Percentiles rank a stretch among this genome's conserved stretches.
These are phyloP conservation scores for Scolanthus callimorphus DNA, from an alignment of 92 coral and sea anemone genomes.

Conservation along the genomic window DNA sequence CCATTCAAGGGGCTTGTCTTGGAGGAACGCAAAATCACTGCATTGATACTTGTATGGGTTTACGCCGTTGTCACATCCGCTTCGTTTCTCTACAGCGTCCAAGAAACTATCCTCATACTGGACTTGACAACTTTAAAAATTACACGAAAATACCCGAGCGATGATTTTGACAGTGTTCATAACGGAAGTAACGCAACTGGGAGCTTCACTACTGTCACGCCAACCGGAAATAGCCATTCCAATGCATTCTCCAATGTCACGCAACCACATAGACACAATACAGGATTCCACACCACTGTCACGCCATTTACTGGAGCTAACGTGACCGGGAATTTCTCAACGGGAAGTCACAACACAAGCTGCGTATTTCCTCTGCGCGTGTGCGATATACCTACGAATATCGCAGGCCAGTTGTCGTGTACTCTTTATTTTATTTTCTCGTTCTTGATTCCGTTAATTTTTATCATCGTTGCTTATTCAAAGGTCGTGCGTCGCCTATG, in stretches of 20 bases:
- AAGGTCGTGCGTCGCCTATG: conserved; percentile 27
- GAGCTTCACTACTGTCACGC: background rate
- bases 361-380: conserved; percentile 24
- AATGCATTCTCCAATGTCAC: background rate
- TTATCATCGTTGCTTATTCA: conserved; percentile 21
- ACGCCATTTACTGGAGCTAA: conserved; percentile 9
- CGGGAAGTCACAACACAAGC: background rate
- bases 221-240: background rate
- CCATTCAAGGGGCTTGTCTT: conserved; percentile 17
- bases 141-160: background rate
- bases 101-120: conserved; percentile 7
- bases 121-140: conserved; percentile 3
- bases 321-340: conserved; percentile 13
- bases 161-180: background rate
- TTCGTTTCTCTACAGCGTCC: conserved; percentile 34
- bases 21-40: conserved; percentile 12
- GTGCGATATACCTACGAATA: conserved; percentile 25
- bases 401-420: conserved; percentile 20
- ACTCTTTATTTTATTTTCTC: conserved; percentile 11
- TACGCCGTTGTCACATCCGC: conserved; percentile 16
- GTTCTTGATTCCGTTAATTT: conserved; percentile 12
- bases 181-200: background rate
- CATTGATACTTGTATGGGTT: conserved; percentile 14
- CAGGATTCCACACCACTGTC: too few species aligned
- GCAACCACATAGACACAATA: too few species aligned